Conservation (phyloP, 2,113 vertebrate species). For the Aix galericulata region DNA sequence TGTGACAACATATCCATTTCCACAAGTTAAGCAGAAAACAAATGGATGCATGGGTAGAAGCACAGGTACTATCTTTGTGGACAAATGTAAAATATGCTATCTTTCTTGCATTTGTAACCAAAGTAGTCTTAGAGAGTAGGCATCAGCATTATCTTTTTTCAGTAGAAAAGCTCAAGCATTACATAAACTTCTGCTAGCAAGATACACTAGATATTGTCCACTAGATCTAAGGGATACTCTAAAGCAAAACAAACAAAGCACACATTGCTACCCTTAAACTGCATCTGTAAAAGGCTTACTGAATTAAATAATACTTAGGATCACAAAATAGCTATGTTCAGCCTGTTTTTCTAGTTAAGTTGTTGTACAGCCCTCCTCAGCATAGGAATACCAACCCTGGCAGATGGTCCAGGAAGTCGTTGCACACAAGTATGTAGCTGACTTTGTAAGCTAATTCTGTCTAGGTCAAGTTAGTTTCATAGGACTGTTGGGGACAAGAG, state of each 20-base stretch:
- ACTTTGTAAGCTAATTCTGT: neutral
- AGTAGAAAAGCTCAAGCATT: neutral
- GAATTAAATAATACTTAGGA: neutral
- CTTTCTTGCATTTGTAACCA: neutral
- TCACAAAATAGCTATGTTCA: neutral
- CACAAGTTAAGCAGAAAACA: neutral
- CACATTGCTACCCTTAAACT: neutral
- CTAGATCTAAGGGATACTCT: neutral
- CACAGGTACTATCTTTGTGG: neutral
- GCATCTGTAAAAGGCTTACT: neutral
- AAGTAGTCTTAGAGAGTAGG: neutral
- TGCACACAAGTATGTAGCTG: neutral
- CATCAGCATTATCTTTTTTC: neutral
- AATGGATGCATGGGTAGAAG: accelerated
- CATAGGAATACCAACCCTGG: neutral
- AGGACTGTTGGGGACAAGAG: neutral
- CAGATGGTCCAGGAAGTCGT: neutral
- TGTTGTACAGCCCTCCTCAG: neutral
- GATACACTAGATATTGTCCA: neutral
- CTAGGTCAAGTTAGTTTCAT: neutral
- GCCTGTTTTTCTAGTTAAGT: neutral
- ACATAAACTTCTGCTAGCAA: neutral
- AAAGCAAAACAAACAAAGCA: neutral
- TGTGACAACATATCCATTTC: neutral
- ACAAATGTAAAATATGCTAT: neutral